Evolutionary conservation across 2,888 invertebrate species (phyloP).

Genomic region (Calameuta filiformis): DNA sequence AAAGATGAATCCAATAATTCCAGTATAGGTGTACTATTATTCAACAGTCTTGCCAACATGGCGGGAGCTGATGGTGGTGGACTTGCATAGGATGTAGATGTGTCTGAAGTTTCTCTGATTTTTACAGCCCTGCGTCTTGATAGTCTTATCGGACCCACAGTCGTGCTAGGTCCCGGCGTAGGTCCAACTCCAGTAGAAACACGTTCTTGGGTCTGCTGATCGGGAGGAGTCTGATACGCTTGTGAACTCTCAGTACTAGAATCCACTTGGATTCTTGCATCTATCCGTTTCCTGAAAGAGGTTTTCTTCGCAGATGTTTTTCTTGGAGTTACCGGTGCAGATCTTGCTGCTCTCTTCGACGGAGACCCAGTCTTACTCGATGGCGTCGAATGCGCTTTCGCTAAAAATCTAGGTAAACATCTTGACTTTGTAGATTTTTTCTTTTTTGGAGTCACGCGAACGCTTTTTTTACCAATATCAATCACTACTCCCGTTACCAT

Average conservation of each 20-base stretch:
- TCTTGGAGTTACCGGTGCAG: constrained; percentile 41
- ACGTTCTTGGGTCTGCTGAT: constrained; percentile 5
- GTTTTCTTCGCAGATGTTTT: constrained; percentile 20
- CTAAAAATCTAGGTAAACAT: constrained; percentile 27
- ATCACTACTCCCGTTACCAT: constrained; percentile 44
- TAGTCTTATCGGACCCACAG: neutral
- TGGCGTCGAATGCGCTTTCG: constrained; percentile 40
- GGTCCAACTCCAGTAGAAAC: neutral
- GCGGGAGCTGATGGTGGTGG: constrained; percentile 44
- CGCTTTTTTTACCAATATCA: constrained; percentile 45
- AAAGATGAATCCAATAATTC: constrained; percentile 55
- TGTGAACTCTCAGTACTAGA: constrained; percentile 52
- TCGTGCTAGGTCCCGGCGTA: neutral
- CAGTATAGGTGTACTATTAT: constrained; percentile 51
- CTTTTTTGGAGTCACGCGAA: constrained; percentile 48
- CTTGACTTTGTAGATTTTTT: constrained; percentile 24
- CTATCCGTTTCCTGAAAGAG: neutral
- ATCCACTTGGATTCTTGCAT: constrained; percentile 34
- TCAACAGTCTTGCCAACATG: constrained; percentile 12
- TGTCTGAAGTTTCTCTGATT: constrained; percentile 52
- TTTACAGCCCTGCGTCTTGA: constrained; percentile 7
- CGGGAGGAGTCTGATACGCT: constrained; percentile 33
- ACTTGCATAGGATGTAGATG: constrained; percentile 60
- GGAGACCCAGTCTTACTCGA: constrained; percentile 40
- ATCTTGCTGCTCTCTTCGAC: constrained; percentile 38